A percentile compares a stretch with the other conserved stretches of the same genome.
These are phyloP conservation scores for Lepisosteus osseus DNA, from an alignment of 2,113 vertebrate genomes.

Conservation along the genomic window DNA sequence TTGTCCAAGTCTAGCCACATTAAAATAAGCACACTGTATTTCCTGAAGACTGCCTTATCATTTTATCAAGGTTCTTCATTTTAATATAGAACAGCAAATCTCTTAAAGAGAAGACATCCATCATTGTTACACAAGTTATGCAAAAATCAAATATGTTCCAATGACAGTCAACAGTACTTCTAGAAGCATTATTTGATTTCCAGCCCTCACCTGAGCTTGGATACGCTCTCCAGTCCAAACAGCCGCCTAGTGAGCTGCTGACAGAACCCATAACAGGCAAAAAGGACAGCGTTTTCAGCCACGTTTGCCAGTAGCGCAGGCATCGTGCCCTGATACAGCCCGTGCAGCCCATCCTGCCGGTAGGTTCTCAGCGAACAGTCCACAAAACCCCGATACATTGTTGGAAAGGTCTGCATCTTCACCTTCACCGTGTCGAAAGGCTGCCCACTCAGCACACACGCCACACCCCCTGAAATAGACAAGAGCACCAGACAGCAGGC, in stretches of 20 bases:
- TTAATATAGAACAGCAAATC: too few relatives aligned
- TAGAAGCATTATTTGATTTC: too few relatives aligned
- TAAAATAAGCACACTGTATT: too few relatives aligned
- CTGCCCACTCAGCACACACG: slow-evolving; percentile 42
- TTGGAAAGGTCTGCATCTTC: slow-evolving; percentile 47
- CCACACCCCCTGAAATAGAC: slow-evolving; percentile 29
- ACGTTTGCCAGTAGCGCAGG: slow-evolving; percentile 43
- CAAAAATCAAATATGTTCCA: too few relatives aligned
- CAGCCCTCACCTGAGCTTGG: slow-evolving; percentile 32
- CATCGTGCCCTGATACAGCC: slow-evolving; percentile 39
- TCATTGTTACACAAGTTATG: too few relatives aligned
- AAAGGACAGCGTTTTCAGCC: slow-evolving; percentile 41
- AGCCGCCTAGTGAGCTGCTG: slow-evolving; percentile 31
- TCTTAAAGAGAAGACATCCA: too few relatives aligned
- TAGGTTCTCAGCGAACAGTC: slow-evolving; percentile 37
- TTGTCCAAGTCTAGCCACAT: too few relatives aligned
- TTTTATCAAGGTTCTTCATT: too few relatives aligned
- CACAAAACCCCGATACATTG: slow-evolving; percentile 34
- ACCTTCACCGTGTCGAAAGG: slow-evolving; percentile 48
- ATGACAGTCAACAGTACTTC: too few relatives aligned
- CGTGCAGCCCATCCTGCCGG: slow-evolving; percentile 31
- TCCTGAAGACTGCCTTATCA: too few relatives aligned
- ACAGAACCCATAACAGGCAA: slow-evolving; percentile 45
- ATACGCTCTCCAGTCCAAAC: slow-evolving; percentile 21
- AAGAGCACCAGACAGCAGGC: background rate